phyloP scores from a whole-genome alignment of 2,797 vertebrate genomes.

The Meda fulgida region DNA sequence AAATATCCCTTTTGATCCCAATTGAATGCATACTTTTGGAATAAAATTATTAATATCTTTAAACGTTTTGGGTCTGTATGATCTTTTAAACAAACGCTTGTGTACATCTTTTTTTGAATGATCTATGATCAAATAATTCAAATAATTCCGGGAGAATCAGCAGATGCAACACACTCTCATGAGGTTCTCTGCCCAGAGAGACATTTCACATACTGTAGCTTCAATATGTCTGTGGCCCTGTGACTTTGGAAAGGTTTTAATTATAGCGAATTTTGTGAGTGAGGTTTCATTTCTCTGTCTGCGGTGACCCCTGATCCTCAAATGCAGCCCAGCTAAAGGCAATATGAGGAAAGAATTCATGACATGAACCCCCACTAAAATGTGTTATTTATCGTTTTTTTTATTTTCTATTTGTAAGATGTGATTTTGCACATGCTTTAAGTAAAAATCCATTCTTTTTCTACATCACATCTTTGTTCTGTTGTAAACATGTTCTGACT shows the following conservation, averaged over 20 bases:
- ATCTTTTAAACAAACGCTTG: neutral
- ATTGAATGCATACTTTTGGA: neutral
- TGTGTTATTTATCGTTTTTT: neutral
- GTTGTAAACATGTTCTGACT: neutral
- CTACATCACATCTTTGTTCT: neutral
- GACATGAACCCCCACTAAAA: slow-evolving; percentile 7
- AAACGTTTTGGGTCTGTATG: too few species aligned
- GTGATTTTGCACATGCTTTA: slow-evolving; percentile 1
- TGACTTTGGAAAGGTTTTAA: slow-evolving; percentile 53
- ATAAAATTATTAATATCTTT: neutral
- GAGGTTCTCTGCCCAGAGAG: slow-evolving; percentile 35
- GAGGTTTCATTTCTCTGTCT: slow-evolving; percentile 45
- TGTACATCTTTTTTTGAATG: neutral
- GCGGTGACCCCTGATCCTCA: slow-evolving; percentile 25
- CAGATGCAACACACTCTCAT: slow-evolving; percentile 41
- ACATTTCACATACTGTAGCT: slow-evolving; percentile 38
- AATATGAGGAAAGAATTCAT: slow-evolving; percentile 20
- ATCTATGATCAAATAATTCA: slow-evolving; percentile 1
- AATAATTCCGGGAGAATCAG: neutral
- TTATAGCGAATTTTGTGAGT: slow-evolving; percentile 47
- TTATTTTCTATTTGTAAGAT: neutral
- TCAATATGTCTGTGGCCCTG: slow-evolving; percentile 36
- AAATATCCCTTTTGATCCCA: neutral
- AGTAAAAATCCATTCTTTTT: neutral
- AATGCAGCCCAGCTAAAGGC: slow-evolving; percentile 32